Percentiles rank a stretch among this genome's conserved stretches.
Evolutionary conservation across 2,113 vertebrate genomes (phyloP).

Genomic region (Nothobranchius furzeri): DNA sequence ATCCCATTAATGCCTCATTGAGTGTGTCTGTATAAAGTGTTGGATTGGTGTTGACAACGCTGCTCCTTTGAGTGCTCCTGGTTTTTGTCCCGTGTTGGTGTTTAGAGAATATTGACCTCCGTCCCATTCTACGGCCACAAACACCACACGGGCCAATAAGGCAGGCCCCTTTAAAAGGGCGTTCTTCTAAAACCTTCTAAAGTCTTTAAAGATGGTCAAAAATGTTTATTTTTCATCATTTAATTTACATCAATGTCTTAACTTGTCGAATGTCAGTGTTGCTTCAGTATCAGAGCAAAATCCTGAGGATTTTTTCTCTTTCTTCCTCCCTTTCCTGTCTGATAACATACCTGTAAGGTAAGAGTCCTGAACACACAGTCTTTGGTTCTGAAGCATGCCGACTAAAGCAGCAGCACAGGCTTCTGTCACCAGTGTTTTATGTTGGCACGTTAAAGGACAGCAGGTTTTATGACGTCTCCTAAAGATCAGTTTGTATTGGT

Average conservation of each 20-base stretch:
- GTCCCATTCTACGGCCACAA: background rate
- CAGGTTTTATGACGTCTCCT: background rate
- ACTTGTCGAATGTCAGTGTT: background rate
- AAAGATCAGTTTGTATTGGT: too few relatives aligned
- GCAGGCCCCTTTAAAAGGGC: conserved; percentile 27
- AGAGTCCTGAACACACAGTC: conserved; percentile 8
- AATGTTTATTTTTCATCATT: background rate
- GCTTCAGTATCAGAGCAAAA: background rate
- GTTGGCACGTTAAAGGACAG: conserved; percentile 28
- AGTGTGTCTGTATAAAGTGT: background rate
- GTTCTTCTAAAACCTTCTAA: conserved; percentile 16
- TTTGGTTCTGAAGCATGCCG: conserved; percentile 13
- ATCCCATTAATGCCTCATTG: background rate
- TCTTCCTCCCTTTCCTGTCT: conserved; percentile 29
- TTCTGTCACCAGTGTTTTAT: too few relatives aligned
- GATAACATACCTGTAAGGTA: conserved; percentile 51
- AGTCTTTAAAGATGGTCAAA: background rate
- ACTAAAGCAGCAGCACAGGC: background rate
- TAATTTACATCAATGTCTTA: background rate
- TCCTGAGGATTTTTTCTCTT: conserved; percentile 34
- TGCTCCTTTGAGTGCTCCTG: background rate
- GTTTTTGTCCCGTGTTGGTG: conserved; percentile 1
- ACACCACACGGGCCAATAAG: conserved; percentile 1
- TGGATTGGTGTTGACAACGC: background rate
- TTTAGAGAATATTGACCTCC: conserved; percentile 17